These are phyloP conservation scores for Diogma glabrata DNA, from an alignment of 2,888 invertebrate genomes.

Conservation along the genomic window DNA sequence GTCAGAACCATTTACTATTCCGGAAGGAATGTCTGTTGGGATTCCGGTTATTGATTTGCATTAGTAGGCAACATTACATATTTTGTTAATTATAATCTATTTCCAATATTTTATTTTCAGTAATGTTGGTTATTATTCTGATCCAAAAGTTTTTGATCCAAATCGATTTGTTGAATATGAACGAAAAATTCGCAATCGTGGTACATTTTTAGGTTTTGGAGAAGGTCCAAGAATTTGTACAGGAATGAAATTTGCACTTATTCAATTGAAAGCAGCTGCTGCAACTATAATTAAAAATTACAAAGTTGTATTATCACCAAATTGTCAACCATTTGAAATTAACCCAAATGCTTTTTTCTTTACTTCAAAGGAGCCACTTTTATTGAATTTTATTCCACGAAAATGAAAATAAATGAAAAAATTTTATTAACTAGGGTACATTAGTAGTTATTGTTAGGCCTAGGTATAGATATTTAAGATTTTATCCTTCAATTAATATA, in stretches of 20 bases:
- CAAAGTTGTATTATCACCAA: conserved; percentile 21
- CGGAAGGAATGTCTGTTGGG: conserved; percentile 26
- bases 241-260: conserved; percentile 22
- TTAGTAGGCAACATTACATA: conserved; percentile 13
- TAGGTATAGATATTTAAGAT: too few relatives aligned
- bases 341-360: conserved; percentile 20
- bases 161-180: conserved; percentile 30
- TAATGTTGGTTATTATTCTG: conserved; percentile 31
- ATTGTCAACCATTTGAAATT: conserved; percentile 21
- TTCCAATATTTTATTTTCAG: too few relatives aligned
- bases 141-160: conserved; percentile 34
- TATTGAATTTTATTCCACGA: conserved; percentile 10
- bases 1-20: conserved; percentile 19
- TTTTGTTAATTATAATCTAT: too few relatives aligned
- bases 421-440: too few relatives aligned
- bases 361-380: conserved; percentile 7
- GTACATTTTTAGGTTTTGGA: conserved; percentile 26
- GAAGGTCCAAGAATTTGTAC: conserved; percentile 27
- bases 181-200: conserved; percentile 24
- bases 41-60: conserved; percentile 31
- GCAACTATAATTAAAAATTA: conserved; percentile 20
- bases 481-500: too few relatives aligned
- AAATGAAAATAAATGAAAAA: too few relatives aligned
- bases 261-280: conserved; percentile 22
- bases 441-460: too few relatives aligned